Conservation (phyloP, 1,140 invertebrate species). For the Brachionus asplanchnoidis region DNA sequence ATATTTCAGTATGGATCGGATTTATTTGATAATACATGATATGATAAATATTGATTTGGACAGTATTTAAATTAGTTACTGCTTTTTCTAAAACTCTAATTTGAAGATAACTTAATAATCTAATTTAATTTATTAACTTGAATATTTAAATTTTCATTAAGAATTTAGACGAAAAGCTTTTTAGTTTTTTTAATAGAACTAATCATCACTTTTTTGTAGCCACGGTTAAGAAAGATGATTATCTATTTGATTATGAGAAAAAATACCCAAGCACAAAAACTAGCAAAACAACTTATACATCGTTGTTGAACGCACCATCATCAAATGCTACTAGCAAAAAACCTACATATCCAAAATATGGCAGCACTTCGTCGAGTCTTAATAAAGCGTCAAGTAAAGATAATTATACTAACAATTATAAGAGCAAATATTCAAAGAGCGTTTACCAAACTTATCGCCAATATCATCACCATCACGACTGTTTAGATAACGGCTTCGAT, state of each 20-base stretch:
- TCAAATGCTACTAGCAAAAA: neutral
- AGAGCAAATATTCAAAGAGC: slow-evolving; percentile 4
- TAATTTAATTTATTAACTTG: neutral
- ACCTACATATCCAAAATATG: slow-evolving; percentile 10
- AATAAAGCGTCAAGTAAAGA: slow-evolving; percentile 6
- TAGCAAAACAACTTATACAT: neutral
- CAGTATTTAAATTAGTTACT: too few species aligned
- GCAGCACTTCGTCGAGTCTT: neutral
- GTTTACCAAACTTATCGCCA: slow-evolving; percentile 7
- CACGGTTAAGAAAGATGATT: neutral
- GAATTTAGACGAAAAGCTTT: neutral
- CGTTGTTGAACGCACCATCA: neutral
- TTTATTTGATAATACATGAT: too few species aligned
- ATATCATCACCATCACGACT: neutral
- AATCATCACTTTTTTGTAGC: neutral
- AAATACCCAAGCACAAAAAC: neutral
- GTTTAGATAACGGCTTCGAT: slow-evolving; percentile 9
- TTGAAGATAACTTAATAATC: too few species aligned
- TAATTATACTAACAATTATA: neutral
- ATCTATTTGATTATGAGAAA: neutral
- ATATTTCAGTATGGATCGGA: too few species aligned
- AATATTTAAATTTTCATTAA: neutral
- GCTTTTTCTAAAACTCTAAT: too few species aligned
- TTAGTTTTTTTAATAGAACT: neutral
- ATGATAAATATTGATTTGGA: too few species aligned